These are phyloP conservation scores for Euplexia lucipara DNA, from an alignment of 2,888 invertebrate species.

Conservation along the genomic window DNA sequence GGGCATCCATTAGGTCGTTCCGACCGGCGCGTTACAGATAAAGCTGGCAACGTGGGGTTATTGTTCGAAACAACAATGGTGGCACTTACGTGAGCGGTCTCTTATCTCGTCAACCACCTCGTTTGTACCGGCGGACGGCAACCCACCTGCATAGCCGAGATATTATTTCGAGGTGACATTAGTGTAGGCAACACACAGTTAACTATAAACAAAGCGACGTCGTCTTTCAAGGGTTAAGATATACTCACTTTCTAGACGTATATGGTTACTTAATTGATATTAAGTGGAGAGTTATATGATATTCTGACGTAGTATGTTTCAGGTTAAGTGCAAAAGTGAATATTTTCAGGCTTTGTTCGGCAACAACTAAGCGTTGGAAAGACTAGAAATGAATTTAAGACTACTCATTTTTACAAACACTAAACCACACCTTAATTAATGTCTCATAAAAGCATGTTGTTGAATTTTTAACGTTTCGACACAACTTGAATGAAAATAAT, in stretches of 20 bases:
- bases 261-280: slow-evolving; percentile 50
- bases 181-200: slow-evolving; percentile 62
- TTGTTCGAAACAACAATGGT: slow-evolving; percentile 84
- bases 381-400: neutral
- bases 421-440: neutral
- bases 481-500: too few species aligned
- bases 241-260: slow-evolving; percentile 54
- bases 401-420: neutral
- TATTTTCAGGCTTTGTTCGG: neutral
- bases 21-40: slow-evolving; percentile 79
- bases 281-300: slow-evolving; percentile 39
- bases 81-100: slow-evolving; percentile 77
- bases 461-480: too few species aligned
- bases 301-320: slow-evolving; percentile 23
- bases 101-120: slow-evolving; percentile 85
- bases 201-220: slow-evolving; percentile 60
- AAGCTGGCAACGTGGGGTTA: slow-evolving; percentile 79
- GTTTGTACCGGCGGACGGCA: slow-evolving; percentile 77
- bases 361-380: neutral
- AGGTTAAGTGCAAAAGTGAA: slow-evolving; percentile 4
- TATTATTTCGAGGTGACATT: slow-evolving; percentile 71
- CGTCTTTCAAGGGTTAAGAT: slow-evolving; percentile 55
- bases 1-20: slow-evolving; percentile 81
- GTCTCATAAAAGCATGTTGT: too few species aligned
- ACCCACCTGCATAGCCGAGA: slow-evolving; percentile 78